Evolutionary conservation across 2,113 vertebrate genomes (phyloP).

Genomic region (Ceyx margarethae): DNA sequence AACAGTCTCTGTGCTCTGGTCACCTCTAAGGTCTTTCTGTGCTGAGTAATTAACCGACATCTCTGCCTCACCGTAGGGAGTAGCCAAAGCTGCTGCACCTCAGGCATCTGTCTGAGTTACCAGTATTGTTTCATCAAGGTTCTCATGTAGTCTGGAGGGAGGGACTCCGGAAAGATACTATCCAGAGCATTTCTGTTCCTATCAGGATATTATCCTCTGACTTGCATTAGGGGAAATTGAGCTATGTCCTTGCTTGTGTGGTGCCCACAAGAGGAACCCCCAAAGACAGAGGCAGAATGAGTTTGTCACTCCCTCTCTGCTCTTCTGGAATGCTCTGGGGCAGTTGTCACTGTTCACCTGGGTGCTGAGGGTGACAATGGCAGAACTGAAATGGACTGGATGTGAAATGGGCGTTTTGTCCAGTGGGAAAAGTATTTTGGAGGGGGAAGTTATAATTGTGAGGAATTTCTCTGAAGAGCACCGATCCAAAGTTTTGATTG

Average conservation of each 20-base stretch:
- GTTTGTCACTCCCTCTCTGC: not conserved
- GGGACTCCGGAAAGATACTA: not conserved
- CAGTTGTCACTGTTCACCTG: fast-evolving
- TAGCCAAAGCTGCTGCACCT: not conserved
- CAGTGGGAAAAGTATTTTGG: not conserved
- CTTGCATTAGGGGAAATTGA: not conserved
- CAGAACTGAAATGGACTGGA: not conserved
- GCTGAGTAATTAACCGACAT: not conserved
- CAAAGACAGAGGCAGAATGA: fast-evolving
- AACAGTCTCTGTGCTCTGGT: not conserved
- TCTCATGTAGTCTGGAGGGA: not conserved
- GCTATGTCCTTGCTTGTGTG: fast-evolving
- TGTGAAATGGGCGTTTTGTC: not conserved
- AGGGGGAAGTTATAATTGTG: not conserved
- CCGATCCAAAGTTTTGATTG: slow-evolving; percentile 43
- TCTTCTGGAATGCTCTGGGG: not conserved
- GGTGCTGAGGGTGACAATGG: not conserved
- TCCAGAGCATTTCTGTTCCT: not conserved
- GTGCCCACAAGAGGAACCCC: fast-evolving
- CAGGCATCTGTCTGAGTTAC: not conserved
- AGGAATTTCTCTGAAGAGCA: not conserved
- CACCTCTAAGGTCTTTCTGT: not conserved
- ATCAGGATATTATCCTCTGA: not conserved
- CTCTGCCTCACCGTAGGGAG: not conserved
- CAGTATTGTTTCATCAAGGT: not conserved